Evolutionary conservation across 2,113 vertebrate species (phyloP), one percentile per base, ranked within the genome.

Genomic region (Hymenochirus boettgeri): DNA sequence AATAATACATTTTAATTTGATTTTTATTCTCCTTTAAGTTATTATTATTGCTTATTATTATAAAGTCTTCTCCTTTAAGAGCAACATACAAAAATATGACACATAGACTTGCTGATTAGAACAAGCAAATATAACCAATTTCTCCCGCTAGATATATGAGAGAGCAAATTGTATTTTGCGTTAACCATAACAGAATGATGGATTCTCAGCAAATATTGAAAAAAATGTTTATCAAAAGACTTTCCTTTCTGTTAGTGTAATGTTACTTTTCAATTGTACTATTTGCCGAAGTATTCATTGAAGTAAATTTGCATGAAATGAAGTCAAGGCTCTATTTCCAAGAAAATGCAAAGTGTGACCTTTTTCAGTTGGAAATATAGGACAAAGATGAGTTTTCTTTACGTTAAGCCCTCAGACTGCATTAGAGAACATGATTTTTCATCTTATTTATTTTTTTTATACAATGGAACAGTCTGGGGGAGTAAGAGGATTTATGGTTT

Each of bases 301-400:
- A 42, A 42, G 39, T 42, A 42, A 42, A 42, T 42, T 42, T 42
- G 39, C 39, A 42, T 42, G 39, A 42, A 42, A 42, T 42, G 13
- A 42, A 42, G 39, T 15, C 2, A n/a, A 15, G 17, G n/a, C n/a
- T n/a, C 39, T 6, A n/a, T 13, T 5, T 1, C 12, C 39, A 42
- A n/a, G 17, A 15, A n/a, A 42, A 42, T 42, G 13, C 39, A 42
- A 18, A 42, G 39, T 42, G 39, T 42, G 17, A 42, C 15, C 5
- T 42, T 42, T 42, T 42, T 42, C 12, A 42, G 13, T 15, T 13
- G 13, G 39, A 7, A 42, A 42, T 42, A 42, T 42, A 42, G 39
- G 39, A 18, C 39, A 42, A 13, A 18, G 39, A 12, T 42, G 33
- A 35, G 15, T 35, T 35, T 35, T 3, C 13, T 42, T n/a, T 42